Evolutionary conservation across 1,140 invertebrate species (phyloP), one percentile per base, ranked within the genome.

Genomic region (Coptotermes formosanus): DNA sequence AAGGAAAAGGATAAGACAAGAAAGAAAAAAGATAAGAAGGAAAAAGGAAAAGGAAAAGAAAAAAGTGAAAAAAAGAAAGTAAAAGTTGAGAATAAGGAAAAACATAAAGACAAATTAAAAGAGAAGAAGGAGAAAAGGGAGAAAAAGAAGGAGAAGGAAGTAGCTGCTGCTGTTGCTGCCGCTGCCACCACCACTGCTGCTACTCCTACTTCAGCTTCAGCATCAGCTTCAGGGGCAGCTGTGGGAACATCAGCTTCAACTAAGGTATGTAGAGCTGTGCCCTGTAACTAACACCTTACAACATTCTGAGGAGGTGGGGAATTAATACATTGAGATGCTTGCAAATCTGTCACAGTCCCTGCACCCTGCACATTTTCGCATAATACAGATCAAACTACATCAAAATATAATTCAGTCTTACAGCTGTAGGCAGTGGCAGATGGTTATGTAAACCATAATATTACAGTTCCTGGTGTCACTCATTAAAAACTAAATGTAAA

Each of bases 121-220:
- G 88, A 88, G 7, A 89, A 89, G 83, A 86, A 89, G 81, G 87
- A 89, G 87, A 87, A 88, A 25, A 89, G 89, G 82, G 87, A 89
- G 48, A 88, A 89, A 87, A 87, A 87, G 25, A 88, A 87, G 44
- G 88, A 89, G 21, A 88, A 89, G 64, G 87, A 89, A 48, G 87
- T 87, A 11, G 64, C 64, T 75, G 64, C 64, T 75, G 64, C n/a
- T 19, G 55, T 7, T 19, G 6, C 55, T 14, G 6, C 55, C 2
- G 55, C 55, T 19, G 6, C 55, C 2, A 7, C 55, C 2, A 23
- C 2, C 2, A 7, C 55, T 19, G 55, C 55, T 19, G 55, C 55
- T 14, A 59, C 55, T 19, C 14, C 55, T 19, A 23, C 55, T 19
- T 2, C 55, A 59, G 55, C 21, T 19, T 19, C 55, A 30, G 64